phyloP scores from a whole-genome alignment of 2,113 vertebrate species.

The Amia ocellicauda region DNA sequence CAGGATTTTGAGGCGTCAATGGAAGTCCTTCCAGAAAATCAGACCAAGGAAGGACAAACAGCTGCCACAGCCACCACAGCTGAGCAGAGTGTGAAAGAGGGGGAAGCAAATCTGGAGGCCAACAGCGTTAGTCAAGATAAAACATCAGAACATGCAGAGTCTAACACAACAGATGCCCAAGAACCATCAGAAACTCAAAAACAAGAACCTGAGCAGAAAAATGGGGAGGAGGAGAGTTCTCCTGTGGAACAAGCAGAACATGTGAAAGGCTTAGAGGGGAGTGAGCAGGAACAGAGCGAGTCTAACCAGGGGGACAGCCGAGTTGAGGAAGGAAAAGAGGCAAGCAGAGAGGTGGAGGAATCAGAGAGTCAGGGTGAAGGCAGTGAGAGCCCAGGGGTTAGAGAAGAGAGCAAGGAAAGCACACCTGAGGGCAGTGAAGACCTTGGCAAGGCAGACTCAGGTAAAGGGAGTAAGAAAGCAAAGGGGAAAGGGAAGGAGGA shows the following conservation, averaged over 20 bases:
- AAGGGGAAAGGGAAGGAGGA: constrained; percentile 82
- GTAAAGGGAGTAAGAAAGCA: constrained; percentile 55
- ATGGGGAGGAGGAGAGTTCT: background rate
- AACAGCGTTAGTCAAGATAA: background rate
- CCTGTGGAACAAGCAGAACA: background rate
- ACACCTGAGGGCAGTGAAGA: constrained; percentile 42
- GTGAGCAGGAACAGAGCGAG: constrained; percentile 16
- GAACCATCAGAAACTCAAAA: background rate
- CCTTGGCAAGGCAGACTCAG: constrained; percentile 36
- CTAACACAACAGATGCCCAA: background rate
- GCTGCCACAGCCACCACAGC: background rate
- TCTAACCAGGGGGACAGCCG: background rate
- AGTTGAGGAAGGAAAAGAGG: constrained; percentile 34
- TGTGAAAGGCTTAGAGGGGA: background rate
- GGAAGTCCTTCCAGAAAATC: background rate
- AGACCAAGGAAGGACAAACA: background rate
- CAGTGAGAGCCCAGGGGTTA: constrained; percentile 5
- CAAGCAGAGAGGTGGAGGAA: background rate
- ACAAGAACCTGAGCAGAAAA: background rate
- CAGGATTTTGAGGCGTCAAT: constrained; percentile 37
- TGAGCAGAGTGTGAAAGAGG: background rate
- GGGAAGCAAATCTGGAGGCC: constrained; percentile 11
- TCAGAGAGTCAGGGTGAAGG: background rate
- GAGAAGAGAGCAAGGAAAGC: constrained; percentile 9
- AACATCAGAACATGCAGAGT: background rate